Percentiles rank a stretch among this genome's conserved stretches.
Conservation (phyloP, 2,888 invertebrate genomes). For the Drosophila lutescens region DNA sequence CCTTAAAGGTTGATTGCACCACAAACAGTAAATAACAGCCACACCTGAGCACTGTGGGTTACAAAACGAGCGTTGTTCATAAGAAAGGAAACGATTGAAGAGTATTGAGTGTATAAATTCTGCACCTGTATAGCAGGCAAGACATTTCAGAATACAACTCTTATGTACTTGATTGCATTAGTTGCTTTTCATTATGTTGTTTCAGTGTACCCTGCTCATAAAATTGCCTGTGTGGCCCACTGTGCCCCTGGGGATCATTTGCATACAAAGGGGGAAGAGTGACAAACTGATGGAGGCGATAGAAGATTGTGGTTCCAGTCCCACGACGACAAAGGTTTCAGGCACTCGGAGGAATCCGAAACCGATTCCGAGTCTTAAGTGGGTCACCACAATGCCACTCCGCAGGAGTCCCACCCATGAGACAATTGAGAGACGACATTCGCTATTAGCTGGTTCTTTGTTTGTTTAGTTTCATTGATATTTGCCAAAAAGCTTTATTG, state of each 20-base stretch:
- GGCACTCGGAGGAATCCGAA: slow-evolving; percentile 4
- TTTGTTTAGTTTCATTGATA: slow-evolving; percentile 34
- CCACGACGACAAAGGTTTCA: slow-evolving; percentile 17
- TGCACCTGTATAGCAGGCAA: too few species aligned
- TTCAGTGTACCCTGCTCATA: too few species aligned
- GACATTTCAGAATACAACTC: too few species aligned
- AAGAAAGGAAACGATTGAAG: too few species aligned
- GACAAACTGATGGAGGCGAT: slow-evolving; percentile 30
- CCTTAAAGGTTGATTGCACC: slow-evolving; percentile 51
- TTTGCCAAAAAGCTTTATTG: slow-evolving; percentile 47
- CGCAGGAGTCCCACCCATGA: slow-evolving; percentile 4
- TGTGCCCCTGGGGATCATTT: slow-evolving; percentile 29
- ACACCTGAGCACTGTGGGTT: slow-evolving; percentile 37
- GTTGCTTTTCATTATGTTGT: too few species aligned
- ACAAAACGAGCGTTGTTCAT: neutral
- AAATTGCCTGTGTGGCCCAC: slow-evolving; percentile 5
- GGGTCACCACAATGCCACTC: slow-evolving; percentile 25
- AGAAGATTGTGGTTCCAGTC: slow-evolving; percentile 28
- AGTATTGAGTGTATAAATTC: too few species aligned
- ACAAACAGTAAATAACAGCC: slow-evolving; percentile 43
- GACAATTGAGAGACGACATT: slow-evolving; percentile 26
- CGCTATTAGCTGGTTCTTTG: slow-evolving; percentile 3
- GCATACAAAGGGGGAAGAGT: slow-evolving; percentile 42
- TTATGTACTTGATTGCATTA: too few species aligned
- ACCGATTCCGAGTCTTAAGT: slow-evolving; percentile 12